Conservation (phyloP, 2,113 vertebrate species). For the Aspiorhynchus laticeps region DNA sequence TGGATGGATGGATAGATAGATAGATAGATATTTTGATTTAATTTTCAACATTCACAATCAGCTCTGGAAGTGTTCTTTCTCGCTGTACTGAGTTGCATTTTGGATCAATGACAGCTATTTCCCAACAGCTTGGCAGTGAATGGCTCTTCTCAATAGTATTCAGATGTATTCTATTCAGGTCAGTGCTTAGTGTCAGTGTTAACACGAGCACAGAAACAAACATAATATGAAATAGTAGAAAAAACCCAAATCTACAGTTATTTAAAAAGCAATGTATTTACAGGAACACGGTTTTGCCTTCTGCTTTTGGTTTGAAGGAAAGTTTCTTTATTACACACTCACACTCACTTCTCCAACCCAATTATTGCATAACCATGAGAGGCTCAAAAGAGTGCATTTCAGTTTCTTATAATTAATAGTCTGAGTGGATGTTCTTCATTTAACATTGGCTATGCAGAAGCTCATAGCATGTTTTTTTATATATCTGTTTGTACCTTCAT, state of each 20-base stretch:
- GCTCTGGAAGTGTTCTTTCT: background rate
- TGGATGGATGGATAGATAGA: too few relatives aligned
- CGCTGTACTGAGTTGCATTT: background rate
- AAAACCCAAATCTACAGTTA: background rate
- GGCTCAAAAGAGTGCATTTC: too few relatives aligned
- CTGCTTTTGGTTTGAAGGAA: background rate
- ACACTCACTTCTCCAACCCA: constrained; percentile 12
- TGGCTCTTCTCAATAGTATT: background rate
- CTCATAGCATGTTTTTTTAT: background rate
- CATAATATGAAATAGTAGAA: background rate
- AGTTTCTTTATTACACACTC: background rate
- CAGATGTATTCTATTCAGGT: background rate
- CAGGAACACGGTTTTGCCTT: background rate
- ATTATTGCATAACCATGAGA: background rate
- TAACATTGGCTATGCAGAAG: background rate
- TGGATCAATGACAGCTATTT: constrained; percentile 40
- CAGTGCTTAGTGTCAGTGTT: background rate
- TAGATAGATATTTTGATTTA: too few relatives aligned
- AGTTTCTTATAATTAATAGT: background rate
- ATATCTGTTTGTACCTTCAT: background rate
- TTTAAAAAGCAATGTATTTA: background rate
- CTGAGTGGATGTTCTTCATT: background rate
- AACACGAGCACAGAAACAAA: background rate
- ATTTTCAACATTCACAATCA: background rate
- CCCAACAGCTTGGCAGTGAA: constrained; percentile 25